These are phyloP conservation scores for Mormyrus lacerda DNA, from an alignment of 2,113 vertebrate genomes.

Conservation along the genomic window DNA sequence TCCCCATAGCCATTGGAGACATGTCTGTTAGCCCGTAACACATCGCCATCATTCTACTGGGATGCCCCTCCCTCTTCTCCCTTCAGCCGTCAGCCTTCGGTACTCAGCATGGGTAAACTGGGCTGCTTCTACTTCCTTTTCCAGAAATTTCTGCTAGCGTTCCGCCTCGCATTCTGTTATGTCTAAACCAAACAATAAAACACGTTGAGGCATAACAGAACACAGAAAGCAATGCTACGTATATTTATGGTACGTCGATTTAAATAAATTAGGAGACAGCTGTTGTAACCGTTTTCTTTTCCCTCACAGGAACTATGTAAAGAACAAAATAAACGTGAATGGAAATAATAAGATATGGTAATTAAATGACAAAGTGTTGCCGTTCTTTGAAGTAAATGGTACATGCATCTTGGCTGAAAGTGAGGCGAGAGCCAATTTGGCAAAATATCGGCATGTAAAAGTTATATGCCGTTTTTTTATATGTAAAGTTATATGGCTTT, in stretches of 20 bases:
- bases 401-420: not conserved
- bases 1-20: not conserved
- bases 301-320: not conserved
- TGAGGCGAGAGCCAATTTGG: not conserved
- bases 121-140: not conserved
- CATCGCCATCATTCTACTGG: not conserved
- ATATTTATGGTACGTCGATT: not conserved
- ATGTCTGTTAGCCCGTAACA: not conserved
- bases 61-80: not conserved
- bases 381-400: not conserved
- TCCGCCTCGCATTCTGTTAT: not conserved
- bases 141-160: not conserved
- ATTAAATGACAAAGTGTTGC: not conserved
- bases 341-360: not conserved
- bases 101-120: not conserved
- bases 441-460: not conserved
- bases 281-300: not conserved
- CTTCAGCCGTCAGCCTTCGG: not conserved
- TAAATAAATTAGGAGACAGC: not conserved
- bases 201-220: not conserved
- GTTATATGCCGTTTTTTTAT: not conserved
- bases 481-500: not conserved
- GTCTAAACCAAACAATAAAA: not conserved
- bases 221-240: not conserved
- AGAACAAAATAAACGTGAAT: not conserved